phyloP scores from a whole-genome alignment of 2,888 invertebrate species.

The Apotomis capreana region DNA sequence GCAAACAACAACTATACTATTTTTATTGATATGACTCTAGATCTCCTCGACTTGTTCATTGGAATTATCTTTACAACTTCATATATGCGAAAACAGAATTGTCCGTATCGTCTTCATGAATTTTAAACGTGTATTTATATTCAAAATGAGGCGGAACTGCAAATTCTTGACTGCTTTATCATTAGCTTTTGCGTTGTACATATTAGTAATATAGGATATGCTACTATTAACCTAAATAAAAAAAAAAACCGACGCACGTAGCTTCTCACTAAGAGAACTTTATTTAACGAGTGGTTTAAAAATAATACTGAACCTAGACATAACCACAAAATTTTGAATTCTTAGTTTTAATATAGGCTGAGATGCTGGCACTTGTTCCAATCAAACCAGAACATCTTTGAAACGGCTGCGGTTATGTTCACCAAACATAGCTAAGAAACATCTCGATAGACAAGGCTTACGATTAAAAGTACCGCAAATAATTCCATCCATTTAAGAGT shows the following conservation, averaged over 20 bases:
- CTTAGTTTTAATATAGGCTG: no score
- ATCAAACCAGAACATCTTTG: no score
- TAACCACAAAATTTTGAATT: no score
- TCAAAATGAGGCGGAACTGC: constrained; percentile 24
- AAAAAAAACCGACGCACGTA: not conserved
- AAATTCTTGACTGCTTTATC: constrained; percentile 1
- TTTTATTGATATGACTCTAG: constrained; percentile 52
- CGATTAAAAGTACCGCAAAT: no score
- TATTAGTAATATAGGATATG: not conserved
- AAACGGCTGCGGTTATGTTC: no score
- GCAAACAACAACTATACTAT: constrained; percentile 54
- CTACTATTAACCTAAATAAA: not conserved
- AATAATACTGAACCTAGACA: no score
- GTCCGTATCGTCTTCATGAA: constrained; percentile 22
- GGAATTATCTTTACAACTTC: constrained; percentile 33
- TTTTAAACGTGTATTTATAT: constrained; percentile 22
- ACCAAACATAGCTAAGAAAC: no score
- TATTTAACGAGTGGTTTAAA: no score
- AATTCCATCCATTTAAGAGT: no score
- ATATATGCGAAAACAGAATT: constrained; percentile 15
- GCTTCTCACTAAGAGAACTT: no score
- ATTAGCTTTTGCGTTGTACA: not conserved
- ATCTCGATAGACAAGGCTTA: no score
- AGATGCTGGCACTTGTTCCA: no score
- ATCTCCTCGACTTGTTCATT: constrained; percentile 43